Conservation (phyloP, 2,113 vertebrate species). For the Gallinago paraguaiae region DNA sequence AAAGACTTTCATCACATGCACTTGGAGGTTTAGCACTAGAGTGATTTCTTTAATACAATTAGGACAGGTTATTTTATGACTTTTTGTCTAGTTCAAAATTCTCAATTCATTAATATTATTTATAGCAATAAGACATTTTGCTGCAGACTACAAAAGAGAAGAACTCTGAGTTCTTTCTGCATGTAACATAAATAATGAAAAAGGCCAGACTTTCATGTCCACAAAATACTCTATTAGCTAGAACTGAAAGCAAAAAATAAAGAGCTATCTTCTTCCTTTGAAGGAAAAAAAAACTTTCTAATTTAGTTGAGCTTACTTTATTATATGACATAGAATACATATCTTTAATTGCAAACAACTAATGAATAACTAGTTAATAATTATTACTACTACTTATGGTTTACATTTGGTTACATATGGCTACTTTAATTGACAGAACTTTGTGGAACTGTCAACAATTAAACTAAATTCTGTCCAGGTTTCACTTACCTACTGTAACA, state of each 20-base stretch:
- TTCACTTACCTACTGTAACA: not conserved
- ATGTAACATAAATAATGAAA: not conserved
- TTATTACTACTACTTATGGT: not conserved
- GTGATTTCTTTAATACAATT: not conserved
- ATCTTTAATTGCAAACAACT: not conserved
- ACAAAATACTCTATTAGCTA: not conserved
- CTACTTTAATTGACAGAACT: not conserved
- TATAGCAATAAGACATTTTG: not conserved
- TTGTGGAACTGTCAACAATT: not conserved
- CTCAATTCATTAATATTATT: not conserved
- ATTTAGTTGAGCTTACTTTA: not conserved
- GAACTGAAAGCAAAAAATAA: not conserved
- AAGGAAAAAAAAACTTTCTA: not conserved
- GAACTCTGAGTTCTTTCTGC: not conserved
- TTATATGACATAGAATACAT: not conserved
- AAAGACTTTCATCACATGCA: not conserved
- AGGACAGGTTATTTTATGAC: not conserved
- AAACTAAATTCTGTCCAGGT: not conserved
- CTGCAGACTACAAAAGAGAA: not conserved
- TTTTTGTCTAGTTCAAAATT: not conserved
- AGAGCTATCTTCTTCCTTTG: accelerated
- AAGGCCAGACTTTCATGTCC: not conserved
- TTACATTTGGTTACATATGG: not conserved
- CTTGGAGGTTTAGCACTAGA: not conserved
- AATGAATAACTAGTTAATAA: not conserved